Base-by-base conservation (phyloP, 2,113 vertebrate species). In the Cyanistes caeruleus region DNA sequence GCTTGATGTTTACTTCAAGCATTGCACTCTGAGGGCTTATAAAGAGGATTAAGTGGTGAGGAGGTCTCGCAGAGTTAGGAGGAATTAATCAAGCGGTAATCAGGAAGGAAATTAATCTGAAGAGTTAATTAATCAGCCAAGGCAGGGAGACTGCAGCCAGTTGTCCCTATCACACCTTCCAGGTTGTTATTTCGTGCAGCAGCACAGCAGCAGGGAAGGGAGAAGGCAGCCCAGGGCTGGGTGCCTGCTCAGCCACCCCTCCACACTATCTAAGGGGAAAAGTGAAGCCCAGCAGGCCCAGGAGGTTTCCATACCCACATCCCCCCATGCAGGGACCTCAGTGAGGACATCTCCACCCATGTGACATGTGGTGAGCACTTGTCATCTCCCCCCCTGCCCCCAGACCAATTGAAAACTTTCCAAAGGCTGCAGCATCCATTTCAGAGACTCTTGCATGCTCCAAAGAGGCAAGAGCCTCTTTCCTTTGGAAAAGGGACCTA, bases 71-170 rank as follows among this genome's bases (percentile, higher is more conserved):
- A 28, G 85, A 90, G 94, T 93, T 94, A 93, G 90, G 60, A 87
- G 91, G 90, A 92, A 90, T 96, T 86, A 97, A 97, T 97, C 95
- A 97, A 94, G 94, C 67, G 2, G 95, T 90, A 97, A 97, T 97
- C 96, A 95, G 86, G 93, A 93, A 75, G 91, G 91, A 97, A 97
- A 97, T 94, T 84, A 62, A 96, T 91, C 92, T 83, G 91, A 86
- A 97, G 92, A 97, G 94, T 95, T 97, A 95, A 90, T 94, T 91
- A 55, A 86, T 73, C 85, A 97, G 91, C 48, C 58, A 46, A 94
- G 73, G 91, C 86, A 87, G 90, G 63, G 91, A 97, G 76, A 94
- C 87, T 81, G 87, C 90, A 94, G 70, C 87, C 96, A 90, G 84
- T 89, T 75, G 12, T 92, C 87, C 70, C 95, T 94, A 95, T 95